These are phyloP conservation scores for Lucinisca nassula DNA, from an alignment of 2,888 invertebrate species.

Conservation along the genomic window DNA sequence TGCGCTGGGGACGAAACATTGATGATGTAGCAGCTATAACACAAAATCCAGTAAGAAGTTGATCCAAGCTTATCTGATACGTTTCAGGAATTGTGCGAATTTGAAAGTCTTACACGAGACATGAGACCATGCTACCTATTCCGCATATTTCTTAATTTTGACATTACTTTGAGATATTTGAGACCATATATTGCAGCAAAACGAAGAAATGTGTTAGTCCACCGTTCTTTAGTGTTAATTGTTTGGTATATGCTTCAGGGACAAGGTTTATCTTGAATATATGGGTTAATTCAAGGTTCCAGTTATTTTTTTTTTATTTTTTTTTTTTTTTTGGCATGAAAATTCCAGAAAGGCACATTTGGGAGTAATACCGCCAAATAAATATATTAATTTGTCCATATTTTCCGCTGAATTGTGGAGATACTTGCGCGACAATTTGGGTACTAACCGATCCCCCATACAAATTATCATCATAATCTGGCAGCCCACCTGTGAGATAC, in stretches of 20 bases:
- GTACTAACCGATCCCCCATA: background rate
- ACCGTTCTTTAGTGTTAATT: background rate
- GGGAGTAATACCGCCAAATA: background rate
- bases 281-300: background rate
- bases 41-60: background rate
- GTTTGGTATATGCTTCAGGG: background rate
- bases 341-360: background rate
- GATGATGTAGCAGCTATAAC: background rate
- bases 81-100: background rate
- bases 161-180: background rate
- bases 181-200: conserved; percentile 1
- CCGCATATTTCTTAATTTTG: background rate
- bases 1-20: background rate
- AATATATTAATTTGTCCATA: background rate
- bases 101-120: background rate
- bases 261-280: background rate
- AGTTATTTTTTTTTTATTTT: too few relatives aligned
- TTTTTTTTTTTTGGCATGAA: background rate
- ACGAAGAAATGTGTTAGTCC: background rate
- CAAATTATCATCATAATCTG: background rate
- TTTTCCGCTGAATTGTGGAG: background rate
- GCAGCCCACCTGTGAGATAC: conserved; percentile 6
- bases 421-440: background rate
- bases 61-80: background rate
- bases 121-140: background rate